Base-by-base conservation (phyloP, 2,113 vertebrate species). In the Diphyllodes magnificus region DNA sequence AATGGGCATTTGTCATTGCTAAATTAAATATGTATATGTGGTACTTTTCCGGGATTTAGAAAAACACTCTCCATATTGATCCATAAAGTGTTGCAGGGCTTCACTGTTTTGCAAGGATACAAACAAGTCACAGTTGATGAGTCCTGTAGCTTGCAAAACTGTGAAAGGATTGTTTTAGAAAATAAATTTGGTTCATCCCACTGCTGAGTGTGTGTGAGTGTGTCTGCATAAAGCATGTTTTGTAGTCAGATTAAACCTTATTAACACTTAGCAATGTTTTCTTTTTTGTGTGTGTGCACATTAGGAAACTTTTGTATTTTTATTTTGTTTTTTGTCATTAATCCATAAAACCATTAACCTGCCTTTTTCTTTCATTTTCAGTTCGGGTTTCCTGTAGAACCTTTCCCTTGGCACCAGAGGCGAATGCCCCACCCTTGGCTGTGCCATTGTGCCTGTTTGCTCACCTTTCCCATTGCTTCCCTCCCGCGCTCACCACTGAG, bases 351-450 rank as follows among this genome's bases (percentile, higher is more conserved):
- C 97, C 97, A 98, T 98, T 99, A 99, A 99, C 98, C 97, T 97
- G 97, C 97, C 96, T 98, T 99, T 98, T 99, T 98, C 97, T 99
- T 98, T 99, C 96, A 96, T 99, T 99, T 99, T 98, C 99, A 99
- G 98, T 99, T 98, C 98, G 98, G 98, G 99, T 98, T 99, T 99
- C 98, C 98, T 99, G 98, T 99, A 99, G 98, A 98, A 97, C 97
- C 97, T 86, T 97, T 97, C 97, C 98, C 97, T 98, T 98, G 97
- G 96, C 98, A 97, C 97, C 98, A 98, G 98, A 98, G 98, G 98
- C 97, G 88, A 98, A 95, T 97, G 96, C 86, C 92, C 93, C 93
- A 69, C 93, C 57, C 81, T 94, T 24, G 69, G 88, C 94, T 93
- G 71, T 93, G 93, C 88, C 91, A 60, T 21, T 86, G 72, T 93